These are phyloP conservation scores for Myotis pilosus DNA, from an alignment of 2,797 vertebrate genomes.

Conservation along the genomic window DNA sequence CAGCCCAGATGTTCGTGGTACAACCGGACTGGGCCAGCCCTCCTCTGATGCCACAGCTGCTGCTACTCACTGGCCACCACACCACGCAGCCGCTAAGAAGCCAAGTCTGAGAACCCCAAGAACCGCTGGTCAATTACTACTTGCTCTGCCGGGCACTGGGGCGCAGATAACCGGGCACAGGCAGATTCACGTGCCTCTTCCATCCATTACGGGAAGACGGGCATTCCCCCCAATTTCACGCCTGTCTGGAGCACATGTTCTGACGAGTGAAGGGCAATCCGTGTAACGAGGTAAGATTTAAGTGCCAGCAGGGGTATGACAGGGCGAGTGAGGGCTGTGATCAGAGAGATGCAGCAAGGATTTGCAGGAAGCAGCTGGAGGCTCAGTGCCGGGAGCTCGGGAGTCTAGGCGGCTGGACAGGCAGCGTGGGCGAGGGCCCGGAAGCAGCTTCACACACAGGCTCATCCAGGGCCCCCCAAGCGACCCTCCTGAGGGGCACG, in stretches of 20 bases:
- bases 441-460: not conserved
- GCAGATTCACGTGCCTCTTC: not conserved
- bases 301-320: constrained; percentile 7
- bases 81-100: not conserved
- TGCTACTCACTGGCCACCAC: not conserved
- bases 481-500: not conserved
- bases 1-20: not conserved
- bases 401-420: not conserved
- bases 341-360: not conserved
- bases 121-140: not conserved
- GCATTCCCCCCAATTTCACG: constrained; percentile 60
- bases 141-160: not conserved
- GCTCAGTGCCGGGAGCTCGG: not conserved
- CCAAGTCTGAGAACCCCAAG: not conserved
- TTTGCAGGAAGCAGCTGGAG: not conserved
- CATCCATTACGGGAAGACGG: not conserved
- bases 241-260: constrained; percentile 39
- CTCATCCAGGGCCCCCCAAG: not conserved
- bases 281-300: constrained; percentile 43
- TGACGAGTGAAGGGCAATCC: constrained; percentile 24
- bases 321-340: not conserved
- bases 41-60: not conserved
- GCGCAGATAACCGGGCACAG: accelerated
- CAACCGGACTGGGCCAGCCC: not conserved
- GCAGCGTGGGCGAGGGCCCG: not conserved